Base-by-base conservation (phyloP, 2,113 vertebrate species). In the Crypturellus undulatus region DNA sequence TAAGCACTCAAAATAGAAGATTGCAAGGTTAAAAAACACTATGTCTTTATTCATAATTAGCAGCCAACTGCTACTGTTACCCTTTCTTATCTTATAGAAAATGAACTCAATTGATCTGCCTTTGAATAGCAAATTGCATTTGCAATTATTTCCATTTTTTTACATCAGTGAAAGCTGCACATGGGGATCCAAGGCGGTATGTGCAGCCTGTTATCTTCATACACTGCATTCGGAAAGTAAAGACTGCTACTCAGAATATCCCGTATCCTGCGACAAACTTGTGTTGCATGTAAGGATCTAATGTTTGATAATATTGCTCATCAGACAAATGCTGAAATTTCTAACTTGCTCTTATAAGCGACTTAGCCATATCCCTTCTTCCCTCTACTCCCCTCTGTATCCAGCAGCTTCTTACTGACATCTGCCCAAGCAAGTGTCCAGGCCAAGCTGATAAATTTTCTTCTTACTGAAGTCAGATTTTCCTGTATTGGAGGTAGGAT, bases 71-170 rank as follows among this genome's bases (percentile, higher is more conserved):
- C 87, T 77, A 65, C 68, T 69, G 60, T 71, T 72, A 62, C 63
- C 72, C 52, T 72, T 94, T 52, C 47, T 75, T 89, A 78, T 54
- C 82, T 20, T 58, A 54, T 0, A 79, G 73, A 87, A 93, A 72
- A 86, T 62, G 7, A 92, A 88, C 32, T 67, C 67, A 81, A 87
- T 45, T 71, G 54, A 92, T 87, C 84, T 92, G 54, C 59, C 62
- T 95, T 84, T 90, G 62, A 95, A 93, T 54, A 54, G 65, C 43
- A 84, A 95, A 96, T 64, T 86, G 28, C 30, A 49, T 69, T 92
- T 85, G 49, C 49, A 84, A 36, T 91, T 77, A 79, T 59, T 92
- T 89, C 45, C 63, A 69, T 6, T 21, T 79, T 49, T 92, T 93
- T 69, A n/a, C 36, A 79, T 28, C 62, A 28, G 34, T 36, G 64